Evolutionary conservation across 2,888 invertebrate genomes (phyloP).

Genomic region (Drosophila gaucha): DNA sequence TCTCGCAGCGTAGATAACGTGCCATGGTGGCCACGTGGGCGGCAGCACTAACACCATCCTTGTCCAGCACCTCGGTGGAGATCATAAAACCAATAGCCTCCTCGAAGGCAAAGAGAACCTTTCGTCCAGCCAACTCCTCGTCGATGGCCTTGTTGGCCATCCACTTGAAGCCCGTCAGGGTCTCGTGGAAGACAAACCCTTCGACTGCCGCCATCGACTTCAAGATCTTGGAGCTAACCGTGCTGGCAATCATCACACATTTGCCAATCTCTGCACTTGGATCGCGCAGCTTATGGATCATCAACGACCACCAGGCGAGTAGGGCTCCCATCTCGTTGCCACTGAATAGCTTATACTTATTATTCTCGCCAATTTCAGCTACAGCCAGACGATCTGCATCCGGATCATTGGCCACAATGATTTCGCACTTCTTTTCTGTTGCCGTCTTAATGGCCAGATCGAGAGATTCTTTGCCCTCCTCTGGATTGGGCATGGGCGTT

Average conservation of each 20-base stretch:
- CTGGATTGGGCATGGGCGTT: conserved; percentile 98
- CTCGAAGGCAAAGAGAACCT: conserved; percentile 97
- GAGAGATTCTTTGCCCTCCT: conserved; percentile 94
- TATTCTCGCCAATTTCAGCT: conserved; percentile 90
- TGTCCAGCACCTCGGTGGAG: conserved; percentile 94
- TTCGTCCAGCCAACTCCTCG: conserved; percentile 89
- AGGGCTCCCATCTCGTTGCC: conserved; percentile 98
- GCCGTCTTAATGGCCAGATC: conserved; percentile 92
- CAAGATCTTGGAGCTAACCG: conserved; percentile 98
- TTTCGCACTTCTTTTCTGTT: conserved; percentile 87
- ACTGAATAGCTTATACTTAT: conserved; percentile 87
- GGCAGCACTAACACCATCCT: conserved; percentile 97
- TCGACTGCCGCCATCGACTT: conserved; percentile 91
- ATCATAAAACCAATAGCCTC: conserved; percentile 99
- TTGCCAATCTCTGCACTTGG: conserved; percentile 86
- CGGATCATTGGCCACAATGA: conserved; percentile 98
- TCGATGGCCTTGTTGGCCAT: conserved; percentile 95
- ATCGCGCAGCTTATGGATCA: conserved; percentile 85
- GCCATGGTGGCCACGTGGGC: conserved; percentile 91
- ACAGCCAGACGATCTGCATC: conserved; percentile 98
- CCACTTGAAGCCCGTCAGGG: conserved; percentile 99
- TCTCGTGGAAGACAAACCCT: conserved; percentile 92
- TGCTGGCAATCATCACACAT: conserved; percentile 94
- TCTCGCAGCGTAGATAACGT: conserved; percentile 88
- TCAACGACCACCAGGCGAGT: conserved; percentile 96